Conservation (phyloP, 2,797 vertebrate species). For the Saxicola maurus region DNA sequence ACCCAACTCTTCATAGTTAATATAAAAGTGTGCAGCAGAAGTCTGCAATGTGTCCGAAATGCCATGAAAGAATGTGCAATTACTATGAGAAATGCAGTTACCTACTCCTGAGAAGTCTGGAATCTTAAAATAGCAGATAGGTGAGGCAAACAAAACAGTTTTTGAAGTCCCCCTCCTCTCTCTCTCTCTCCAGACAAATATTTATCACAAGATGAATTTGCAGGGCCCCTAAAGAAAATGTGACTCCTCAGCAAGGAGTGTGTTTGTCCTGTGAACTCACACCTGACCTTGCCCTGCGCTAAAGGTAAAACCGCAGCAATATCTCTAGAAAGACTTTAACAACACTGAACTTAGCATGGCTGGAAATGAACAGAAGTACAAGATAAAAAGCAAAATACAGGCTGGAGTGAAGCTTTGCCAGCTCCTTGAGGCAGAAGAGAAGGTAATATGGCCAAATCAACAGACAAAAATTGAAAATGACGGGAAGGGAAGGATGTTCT, state of each 20-base stretch:
- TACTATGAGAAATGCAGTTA: neutral
- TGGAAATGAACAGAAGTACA: neutral
- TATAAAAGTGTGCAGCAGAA: neutral
- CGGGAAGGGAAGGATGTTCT: neutral
- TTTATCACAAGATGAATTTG: neutral
- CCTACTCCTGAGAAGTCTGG: neutral
- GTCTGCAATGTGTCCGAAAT: neutral
- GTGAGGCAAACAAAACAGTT: neutral
- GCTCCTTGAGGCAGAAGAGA: neutral
- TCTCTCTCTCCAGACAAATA: neutral
- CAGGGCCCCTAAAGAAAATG: neutral
- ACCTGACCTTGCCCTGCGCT: rapidly evolving
- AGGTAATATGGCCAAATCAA: neutral
- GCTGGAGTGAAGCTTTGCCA: neutral
- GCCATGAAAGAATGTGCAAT: neutral
- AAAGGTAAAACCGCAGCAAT: neutral
- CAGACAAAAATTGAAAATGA: neutral
- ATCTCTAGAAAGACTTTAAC: neutral
- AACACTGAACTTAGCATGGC: neutral
- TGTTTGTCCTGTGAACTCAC: neutral
- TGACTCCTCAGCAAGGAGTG: neutral
- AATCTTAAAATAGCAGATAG: neutral
- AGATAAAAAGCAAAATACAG: neutral
- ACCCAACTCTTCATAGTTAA: neutral
- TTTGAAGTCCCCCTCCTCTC: neutral